A percentile compares a stretch with the other conserved stretches of the same genome.
Evolutionary conservation across 2,113 vertebrate genomes (phyloP).

Genomic region (Syrrhaptes paradoxus): DNA sequence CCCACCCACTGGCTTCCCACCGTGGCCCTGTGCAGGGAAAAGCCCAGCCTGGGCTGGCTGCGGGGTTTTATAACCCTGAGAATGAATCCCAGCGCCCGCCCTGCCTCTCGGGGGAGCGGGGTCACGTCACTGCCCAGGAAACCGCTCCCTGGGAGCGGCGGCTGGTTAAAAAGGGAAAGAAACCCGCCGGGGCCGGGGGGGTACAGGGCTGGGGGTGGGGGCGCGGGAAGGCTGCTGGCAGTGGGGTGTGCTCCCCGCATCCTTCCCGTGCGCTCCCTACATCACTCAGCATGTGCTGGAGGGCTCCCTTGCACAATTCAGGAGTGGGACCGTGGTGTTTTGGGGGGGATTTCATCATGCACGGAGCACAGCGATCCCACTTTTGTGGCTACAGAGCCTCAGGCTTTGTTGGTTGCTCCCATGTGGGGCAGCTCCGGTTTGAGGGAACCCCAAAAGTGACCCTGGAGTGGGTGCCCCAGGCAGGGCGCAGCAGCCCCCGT

Average conservation of each 20-base stretch:
- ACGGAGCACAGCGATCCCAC: fast-evolving
- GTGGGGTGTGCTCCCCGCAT: background rate
- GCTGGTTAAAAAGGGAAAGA: background rate
- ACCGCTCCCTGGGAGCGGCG: background rate
- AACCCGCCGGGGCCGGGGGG: background rate
- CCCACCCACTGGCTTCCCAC: constrained; percentile 9
- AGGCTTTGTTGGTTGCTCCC: fast-evolving
- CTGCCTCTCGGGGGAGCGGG: background rate
- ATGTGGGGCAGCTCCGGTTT: fast-evolving
- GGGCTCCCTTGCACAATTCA: fast-evolving
- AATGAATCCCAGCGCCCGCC: background rate
- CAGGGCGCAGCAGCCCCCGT: background rate
- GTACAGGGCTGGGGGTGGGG: background rate
- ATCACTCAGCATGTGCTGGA: fast-evolving
- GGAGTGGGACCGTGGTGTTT: fast-evolving
- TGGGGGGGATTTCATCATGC: fast-evolving
- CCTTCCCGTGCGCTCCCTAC: fast-evolving
- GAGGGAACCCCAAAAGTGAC: background rate
- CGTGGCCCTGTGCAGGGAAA: background rate
- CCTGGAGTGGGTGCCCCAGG: fast-evolving
- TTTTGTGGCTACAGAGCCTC: fast-evolving
- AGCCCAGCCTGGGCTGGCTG: background rate
- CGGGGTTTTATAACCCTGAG: constrained; percentile 43
- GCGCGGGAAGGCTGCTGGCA: background rate
- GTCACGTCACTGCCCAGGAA: constrained; percentile 22